Evolutionary conservation across 2,888 invertebrate species (phyloP).

Genomic region (Leptura quadrifasciata): DNA sequence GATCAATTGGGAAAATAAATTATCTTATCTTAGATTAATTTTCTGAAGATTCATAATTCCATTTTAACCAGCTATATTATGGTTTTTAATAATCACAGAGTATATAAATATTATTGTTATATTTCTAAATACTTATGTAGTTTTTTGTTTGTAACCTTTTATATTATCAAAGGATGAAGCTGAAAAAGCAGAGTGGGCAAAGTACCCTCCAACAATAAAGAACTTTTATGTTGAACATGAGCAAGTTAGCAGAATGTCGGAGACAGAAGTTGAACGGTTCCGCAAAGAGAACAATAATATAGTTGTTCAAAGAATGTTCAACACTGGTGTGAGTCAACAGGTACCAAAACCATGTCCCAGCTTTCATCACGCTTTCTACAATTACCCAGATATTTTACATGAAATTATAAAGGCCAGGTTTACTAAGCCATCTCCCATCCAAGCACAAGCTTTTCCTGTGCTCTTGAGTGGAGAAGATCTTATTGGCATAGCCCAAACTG

Average conservation of each 20-base stretch:
- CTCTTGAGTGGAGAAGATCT: too few species aligned
- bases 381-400: constrained; percentile 88
- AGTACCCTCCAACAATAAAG: constrained; percentile 83
- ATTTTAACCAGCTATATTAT: too few species aligned
- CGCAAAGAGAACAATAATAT: constrained; percentile 83
- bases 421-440: constrained; percentile 90
- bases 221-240: constrained; percentile 89
- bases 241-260: constrained; percentile 80
- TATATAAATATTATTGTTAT: too few species aligned
- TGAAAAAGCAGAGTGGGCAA: constrained; percentile 79
- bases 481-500: constrained; percentile 97
- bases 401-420: constrained; percentile 90
- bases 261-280: constrained; percentile 80
- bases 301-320: constrained; percentile 81
- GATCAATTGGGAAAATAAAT: too few species aligned
- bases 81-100: too few species aligned
- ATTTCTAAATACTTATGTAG: too few species aligned
- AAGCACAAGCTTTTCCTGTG: too few species aligned
- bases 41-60: too few species aligned
- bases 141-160: too few species aligned
- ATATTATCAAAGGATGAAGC: constrained; percentile 73
- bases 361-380: constrained; percentile 88
- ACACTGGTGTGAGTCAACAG: constrained; percentile 65
- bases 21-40: too few species aligned
- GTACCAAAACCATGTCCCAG: constrained; percentile 87